A percentile compares a stretch with the other conserved stretches of the same genome.
Conservation (phyloP, 2,113 vertebrate species). For the Saccopteryx leptura region DNA sequence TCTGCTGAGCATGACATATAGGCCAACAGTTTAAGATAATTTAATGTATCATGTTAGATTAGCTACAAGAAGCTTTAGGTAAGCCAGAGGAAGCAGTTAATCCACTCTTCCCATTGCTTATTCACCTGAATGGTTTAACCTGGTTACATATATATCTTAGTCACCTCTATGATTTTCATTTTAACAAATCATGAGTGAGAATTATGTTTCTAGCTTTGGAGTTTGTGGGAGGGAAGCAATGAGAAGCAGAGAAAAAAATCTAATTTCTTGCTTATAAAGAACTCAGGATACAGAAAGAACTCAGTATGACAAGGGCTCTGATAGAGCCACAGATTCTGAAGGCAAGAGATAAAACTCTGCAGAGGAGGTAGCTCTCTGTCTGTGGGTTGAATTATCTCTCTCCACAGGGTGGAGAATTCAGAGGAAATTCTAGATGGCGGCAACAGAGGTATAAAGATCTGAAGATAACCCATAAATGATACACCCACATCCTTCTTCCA, state of each 20-base stretch:
- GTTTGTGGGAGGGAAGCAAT: background rate
- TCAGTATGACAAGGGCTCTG: background rate
- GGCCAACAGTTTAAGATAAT: background rate
- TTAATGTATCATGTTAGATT: background rate
- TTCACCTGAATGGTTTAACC: background rate
- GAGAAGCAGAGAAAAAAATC: background rate
- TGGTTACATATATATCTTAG: background rate
- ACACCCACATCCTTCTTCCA: background rate
- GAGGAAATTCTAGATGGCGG: background rate
- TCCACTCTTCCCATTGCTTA: background rate
- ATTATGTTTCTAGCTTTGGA: background rate
- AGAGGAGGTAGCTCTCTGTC: background rate
- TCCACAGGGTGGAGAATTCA: background rate
- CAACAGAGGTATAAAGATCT: background rate
- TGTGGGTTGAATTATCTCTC: background rate
- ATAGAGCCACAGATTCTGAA: background rate
- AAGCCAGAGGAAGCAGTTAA: background rate
- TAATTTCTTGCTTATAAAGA: background rate
- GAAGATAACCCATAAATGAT: background rate
- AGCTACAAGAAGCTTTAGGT: background rate
- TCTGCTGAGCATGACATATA: background rate
- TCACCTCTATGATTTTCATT: slow-evolving; percentile 26
- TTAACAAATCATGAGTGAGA: background rate
- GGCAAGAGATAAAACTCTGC: background rate
- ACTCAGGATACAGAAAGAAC: background rate